phyloP scores from a whole-genome alignment of 2,113 vertebrate genomes.

The Sturnus vulgaris region DNA sequence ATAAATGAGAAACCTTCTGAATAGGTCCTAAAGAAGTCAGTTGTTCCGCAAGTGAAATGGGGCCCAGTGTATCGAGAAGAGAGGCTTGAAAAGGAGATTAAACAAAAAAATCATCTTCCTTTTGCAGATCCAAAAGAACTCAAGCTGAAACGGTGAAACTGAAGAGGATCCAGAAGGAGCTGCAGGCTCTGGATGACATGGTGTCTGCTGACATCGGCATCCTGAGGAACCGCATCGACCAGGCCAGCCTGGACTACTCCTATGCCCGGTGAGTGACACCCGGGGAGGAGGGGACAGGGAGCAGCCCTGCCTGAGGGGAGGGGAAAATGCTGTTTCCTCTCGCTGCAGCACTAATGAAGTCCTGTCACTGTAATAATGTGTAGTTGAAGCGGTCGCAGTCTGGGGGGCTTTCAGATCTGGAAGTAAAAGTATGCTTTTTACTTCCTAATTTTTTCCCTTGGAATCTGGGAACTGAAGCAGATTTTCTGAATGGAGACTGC shows the following conservation, averaged over 20 bases:
- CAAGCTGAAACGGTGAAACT: constrained; percentile 91
- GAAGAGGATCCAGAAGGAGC: constrained; percentile 89
- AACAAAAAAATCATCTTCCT: not conserved
- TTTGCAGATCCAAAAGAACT: constrained; percentile 89
- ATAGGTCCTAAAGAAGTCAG: not conserved
- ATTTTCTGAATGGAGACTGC: not conserved
- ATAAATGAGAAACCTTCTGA: not conserved
- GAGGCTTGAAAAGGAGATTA: not conserved
- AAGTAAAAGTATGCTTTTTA: not conserved
- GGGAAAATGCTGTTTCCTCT: not conserved
- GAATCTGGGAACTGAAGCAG: not conserved
- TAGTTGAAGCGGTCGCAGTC: not conserved
- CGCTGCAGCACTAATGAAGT: not conserved
- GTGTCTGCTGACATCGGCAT: constrained; percentile 92
- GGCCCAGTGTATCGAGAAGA: not conserved
- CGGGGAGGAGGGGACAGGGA: not conserved
- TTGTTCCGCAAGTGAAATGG: not conserved
- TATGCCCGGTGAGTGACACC: constrained; percentile 77
- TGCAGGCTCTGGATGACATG: constrained; percentile 91
- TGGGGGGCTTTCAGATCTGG: not conserved
- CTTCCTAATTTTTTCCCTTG: not conserved
- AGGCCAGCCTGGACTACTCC: constrained; percentile 89
- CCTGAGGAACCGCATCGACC: constrained; percentile 87
- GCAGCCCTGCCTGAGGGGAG: not conserved
- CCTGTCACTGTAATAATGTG: not conserved